Percentiles rank a stretch among this genome's conserved stretches.
Conservation (phyloP, 53 echinoderm and acorn worm genomes). For the Echinometra lucunter region DNA sequence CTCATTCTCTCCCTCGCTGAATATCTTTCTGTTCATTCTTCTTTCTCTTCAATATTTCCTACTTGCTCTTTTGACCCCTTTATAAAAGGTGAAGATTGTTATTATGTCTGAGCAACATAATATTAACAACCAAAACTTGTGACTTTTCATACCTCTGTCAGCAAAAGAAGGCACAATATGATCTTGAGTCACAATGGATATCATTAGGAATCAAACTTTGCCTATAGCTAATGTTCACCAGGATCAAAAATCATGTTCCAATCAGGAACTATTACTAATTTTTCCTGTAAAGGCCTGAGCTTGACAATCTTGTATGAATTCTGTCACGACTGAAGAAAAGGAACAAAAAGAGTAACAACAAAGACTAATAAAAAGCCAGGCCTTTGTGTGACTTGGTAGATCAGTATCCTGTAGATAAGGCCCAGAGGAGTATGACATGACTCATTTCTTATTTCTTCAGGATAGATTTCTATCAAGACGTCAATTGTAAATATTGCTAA, state of each 20-base stretch:
- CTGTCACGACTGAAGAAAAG: not conserved
- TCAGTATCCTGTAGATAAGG: not conserved
- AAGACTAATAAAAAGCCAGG: not conserved
- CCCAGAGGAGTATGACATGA: not conserved
- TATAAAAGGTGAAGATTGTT: not conserved
- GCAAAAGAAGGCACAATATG: not conserved
- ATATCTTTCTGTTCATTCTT: not conserved
- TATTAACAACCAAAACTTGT: not conserved
- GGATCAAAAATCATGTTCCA: slow-evolving; percentile 15
- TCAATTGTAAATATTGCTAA: slow-evolving; percentile 38
- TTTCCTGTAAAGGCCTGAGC: slow-evolving; percentile 19
- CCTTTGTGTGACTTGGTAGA: not conserved
- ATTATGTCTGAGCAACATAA: not conserved
- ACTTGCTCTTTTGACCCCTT: not conserved
- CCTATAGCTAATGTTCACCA: slow-evolving; percentile 3
- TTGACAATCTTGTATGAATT: not conserved
- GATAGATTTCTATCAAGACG: slow-evolving; percentile 39
- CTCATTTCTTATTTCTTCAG: slow-evolving; percentile 15
- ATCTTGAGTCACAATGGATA: not conserved
- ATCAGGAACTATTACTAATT: slow-evolving; percentile 48
- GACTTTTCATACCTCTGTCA: not conserved
- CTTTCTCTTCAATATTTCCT: not conserved
- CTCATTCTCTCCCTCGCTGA: not conserved
- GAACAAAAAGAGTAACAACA: not conserved
- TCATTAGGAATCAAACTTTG: not conserved